Base-by-base conservation (phyloP, 2,888 invertebrate genomes). In the Neocrepidodera transversa region DNA sequence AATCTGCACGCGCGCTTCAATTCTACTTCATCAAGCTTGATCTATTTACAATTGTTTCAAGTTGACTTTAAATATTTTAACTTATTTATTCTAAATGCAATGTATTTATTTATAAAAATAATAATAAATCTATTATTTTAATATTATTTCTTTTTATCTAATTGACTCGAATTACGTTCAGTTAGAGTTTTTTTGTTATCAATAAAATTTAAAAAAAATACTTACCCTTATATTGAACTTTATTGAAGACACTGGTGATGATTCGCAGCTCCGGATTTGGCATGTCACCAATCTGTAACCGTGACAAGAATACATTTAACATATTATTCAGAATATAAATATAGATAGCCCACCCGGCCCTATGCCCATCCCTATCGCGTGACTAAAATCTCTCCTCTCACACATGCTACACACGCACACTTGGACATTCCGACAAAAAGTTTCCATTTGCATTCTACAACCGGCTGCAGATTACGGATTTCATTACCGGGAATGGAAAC, bases 201-300 rank as follows among this genome's bases (percentile, higher is more conserved):
- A n/a, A n/a, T n/a, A n/a, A n/a, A n/a, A n/a, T n/a, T n/a, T n/a
- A n/a, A n/a, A 38, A 30, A 26, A 35, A 35, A 1, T 1, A 69
- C 87, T 85, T 81, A 93, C 95, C 93, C 85, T 92, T 87, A 78
- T 87, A 91, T 71, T 86, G 85, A 69, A 95, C 93, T 84, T 92
- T 91, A 79, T 86, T 90, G 81, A 95, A 93, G 65, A 91, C 91
- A 78, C 88, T 93, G 49, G 94, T 93, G 74, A 95, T 90, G 76
- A 93, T 86, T 77, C 93, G 86, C 68, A 95, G 82, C 78, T 95
- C 94, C 30, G 90, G 87, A 81, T 93, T 93, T 62, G 91, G 91
- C 54, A 87, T 88, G 71, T 94, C 92, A 51, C 93, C 92, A 74
- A 94, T 90, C 93, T 95, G 86, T 59, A 84, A 84, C 62, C 66